Evolutionary conservation across 2,797 vertebrate species (phyloP).

Genomic region (Cynopterus sphinx): DNA sequence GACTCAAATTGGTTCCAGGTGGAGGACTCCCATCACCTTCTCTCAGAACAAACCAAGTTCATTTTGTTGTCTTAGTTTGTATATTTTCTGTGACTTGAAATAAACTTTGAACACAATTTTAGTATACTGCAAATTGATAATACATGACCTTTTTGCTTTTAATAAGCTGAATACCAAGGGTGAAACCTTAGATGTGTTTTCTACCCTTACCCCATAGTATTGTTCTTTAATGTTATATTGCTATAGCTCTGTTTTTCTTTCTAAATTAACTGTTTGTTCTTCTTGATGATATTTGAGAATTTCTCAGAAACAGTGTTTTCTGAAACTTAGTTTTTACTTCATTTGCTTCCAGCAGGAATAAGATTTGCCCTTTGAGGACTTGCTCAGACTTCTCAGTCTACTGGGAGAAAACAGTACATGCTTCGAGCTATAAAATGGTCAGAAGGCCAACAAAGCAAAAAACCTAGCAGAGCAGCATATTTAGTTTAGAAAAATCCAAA

Average conservation of each 20-base stretch:
- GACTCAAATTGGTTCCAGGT: constrained; percentile 64
- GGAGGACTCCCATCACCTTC: constrained; percentile 62
- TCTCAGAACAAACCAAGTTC: constrained; percentile 61
- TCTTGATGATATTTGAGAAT: constrained; percentile 61
- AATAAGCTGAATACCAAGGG: constrained; percentile 55
- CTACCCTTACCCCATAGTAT: constrained; percentile 42
- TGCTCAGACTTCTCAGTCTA: constrained; percentile 52
- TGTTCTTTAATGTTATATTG: constrained; percentile 57
- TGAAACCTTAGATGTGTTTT: constrained; percentile 55
- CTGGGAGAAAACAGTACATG: constrained; percentile 9
- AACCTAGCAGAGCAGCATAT: constrained; percentile 8
- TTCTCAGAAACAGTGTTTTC: constrained; percentile 59
- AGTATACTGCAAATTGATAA: constrained; percentile 74
- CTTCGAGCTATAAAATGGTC: constrained; percentile 47
- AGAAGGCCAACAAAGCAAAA: constrained; percentile 39
- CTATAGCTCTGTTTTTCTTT: constrained; percentile 43
- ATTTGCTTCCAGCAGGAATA: constrained; percentile 60
- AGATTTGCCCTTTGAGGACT: constrained; percentile 56
- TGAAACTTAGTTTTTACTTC: constrained; percentile 53
- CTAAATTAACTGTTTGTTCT: constrained; percentile 55
- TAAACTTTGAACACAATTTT: constrained; percentile 82
- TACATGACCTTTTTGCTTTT: constrained; percentile 66
- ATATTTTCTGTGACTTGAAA: constrained; percentile 79
- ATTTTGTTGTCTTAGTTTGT: constrained; percentile 74
- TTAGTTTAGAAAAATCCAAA: constrained; percentile 60